A percentile compares a stretch with the other conserved stretches of the same genome.
These are phyloP conservation scores for Poicephalus gulielmi DNA, from an alignment of 2,113 vertebrate species.

Conservation along the genomic window DNA sequence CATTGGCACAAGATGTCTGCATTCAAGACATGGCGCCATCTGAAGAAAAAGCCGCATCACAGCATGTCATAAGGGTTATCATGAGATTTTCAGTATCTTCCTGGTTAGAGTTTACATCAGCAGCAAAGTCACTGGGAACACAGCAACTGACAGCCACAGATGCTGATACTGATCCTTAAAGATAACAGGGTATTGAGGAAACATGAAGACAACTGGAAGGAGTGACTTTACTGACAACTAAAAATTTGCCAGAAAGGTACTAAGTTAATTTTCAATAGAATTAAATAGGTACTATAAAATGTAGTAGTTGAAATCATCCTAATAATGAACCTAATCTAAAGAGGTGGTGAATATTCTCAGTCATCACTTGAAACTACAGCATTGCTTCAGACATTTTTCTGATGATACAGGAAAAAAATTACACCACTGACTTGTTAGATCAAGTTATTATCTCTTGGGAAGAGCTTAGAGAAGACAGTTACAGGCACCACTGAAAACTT, in stretches of 20 bases:
- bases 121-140: background rate
- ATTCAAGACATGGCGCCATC: slow-evolving; percentile 82
- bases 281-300: background rate
- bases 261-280: background rate
- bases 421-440: background rate
- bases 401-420: background rate
- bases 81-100: background rate
- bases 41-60: slow-evolving; percentile 50
- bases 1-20: slow-evolving; percentile 80
- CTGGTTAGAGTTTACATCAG: background rate
- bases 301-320: background rate
- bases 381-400: background rate
- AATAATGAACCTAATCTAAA: background rate
- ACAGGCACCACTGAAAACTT: background rate
- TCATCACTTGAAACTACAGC: background rate
- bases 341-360: background rate
- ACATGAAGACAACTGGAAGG: background rate
- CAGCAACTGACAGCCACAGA: background rate
- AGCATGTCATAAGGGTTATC: background rate
- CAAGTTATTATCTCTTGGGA: background rate
- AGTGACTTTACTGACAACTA: background rate
- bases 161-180: background rate
- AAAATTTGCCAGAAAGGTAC: background rate
- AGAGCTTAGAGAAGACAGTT: background rate
- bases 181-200: background rate